Evolutionary conservation across 2,113 vertebrate genomes (phyloP).

Genomic region (Cinclus mexicanus): DNA sequence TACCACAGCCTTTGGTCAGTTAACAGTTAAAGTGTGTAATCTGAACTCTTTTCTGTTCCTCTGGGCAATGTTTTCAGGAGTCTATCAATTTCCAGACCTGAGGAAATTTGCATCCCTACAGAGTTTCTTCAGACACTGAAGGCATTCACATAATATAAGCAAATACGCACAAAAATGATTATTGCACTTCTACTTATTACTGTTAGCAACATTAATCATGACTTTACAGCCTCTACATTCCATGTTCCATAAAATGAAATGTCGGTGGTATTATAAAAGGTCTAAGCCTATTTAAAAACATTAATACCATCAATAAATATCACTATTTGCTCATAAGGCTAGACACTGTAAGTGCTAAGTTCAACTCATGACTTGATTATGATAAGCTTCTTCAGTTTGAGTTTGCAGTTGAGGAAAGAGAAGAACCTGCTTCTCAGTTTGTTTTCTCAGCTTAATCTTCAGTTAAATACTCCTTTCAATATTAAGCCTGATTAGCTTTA

Average conservation of each 20-base stretch:
- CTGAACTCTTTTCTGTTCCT: conserved; percentile 32
- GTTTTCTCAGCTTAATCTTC: conserved; percentile 70
- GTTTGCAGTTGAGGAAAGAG: conserved; percentile 44
- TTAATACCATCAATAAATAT: conserved; percentile 67
- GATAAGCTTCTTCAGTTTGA: conserved; percentile 65
- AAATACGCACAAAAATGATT: conserved; percentile 52
- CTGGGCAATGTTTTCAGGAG: conserved; percentile 65
- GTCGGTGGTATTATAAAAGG: conserved; percentile 27
- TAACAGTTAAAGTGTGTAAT: conserved; percentile 64
- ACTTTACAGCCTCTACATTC: conserved; percentile 52
- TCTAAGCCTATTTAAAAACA: conserved; percentile 62
- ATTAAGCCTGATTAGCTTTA: conserved; percentile 64
- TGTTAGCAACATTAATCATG: conserved; percentile 44
- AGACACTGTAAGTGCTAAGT: conserved; percentile 64
- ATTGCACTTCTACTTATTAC: conserved; percentile 47
- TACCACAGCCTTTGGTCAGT: conserved; percentile 48
- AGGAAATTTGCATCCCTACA: conserved; percentile 58
- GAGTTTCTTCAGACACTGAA: conserved; percentile 36
- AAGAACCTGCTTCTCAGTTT: conserved; percentile 58
- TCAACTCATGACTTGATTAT: conserved; percentile 62
- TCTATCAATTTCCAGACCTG: conserved; percentile 63
- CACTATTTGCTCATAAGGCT: conserved; percentile 60
- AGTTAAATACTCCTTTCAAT: conserved; percentile 64
- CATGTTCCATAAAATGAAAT: conserved; percentile 61
- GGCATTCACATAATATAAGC: conserved; percentile 30